Evolutionary conservation across 2,113 vertebrate species (phyloP), one percentile per base, ranked within the genome.

Genomic region (Columba janthina): DNA sequence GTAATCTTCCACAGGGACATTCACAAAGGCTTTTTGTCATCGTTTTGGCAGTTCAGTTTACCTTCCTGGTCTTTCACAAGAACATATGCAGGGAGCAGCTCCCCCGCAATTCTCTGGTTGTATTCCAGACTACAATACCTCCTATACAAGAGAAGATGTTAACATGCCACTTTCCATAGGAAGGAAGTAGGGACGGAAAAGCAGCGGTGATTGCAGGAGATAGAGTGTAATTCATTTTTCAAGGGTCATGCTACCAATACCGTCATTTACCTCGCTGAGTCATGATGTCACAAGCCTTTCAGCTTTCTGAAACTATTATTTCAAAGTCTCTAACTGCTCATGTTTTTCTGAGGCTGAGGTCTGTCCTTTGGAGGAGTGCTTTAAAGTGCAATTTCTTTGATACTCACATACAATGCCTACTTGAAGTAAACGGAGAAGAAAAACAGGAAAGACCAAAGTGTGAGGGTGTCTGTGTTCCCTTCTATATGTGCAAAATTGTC

Each of bases 311-410:
- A 91, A 54, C 26, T 57, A 19, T 73, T 71, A 60, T 91, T 96
- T 93, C 53, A 90, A 78, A 79, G 21, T 28, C 20, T 82, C 5
- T 67, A 93, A 70, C 15, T 9, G 11, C 25, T 89, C 7, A 15
- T 83, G 14, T 53, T 85, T 94, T 64, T 77, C 93, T 79, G 25
- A 83, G 62, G 32, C 28, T 53, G 6, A 77, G 24, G 71, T 46
- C 80, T 88, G 42, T 73, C 17, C 53, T 93, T 61, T 69, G 51
- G n/a, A 91, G 19, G 14, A 64, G 21, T 44, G 58, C 53, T 90
- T 92, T 90, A 60, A 75, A 94, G 42, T 53, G 13, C 24, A 50
- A 19, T 80, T 81, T 38, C 46, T 93, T 93, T 94, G 57, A 90
- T 44, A 77, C 2, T 26, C 10, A 21, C 3, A n/a, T 46, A n/a